Percentiles rank a stretch among this genome's conserved stretches.
Conservation (phyloP, 2,888 invertebrate genomes). For the Digitonthophagus gazella region DNA sequence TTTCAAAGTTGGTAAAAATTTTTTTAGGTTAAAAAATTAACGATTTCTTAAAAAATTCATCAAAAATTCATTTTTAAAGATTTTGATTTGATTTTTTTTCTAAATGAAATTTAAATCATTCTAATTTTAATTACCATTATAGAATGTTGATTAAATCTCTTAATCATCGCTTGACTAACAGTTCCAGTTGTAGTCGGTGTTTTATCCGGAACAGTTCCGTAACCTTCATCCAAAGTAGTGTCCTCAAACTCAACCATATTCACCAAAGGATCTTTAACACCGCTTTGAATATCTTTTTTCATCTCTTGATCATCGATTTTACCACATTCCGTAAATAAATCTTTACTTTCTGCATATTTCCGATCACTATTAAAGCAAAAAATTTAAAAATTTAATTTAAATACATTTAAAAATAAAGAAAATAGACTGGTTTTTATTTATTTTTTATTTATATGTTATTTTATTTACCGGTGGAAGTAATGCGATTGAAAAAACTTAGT, state of each 20-base stretch:
- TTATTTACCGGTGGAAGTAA: constrained; percentile 82
- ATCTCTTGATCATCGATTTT: constrained; percentile 88
- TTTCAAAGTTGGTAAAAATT: too few relatives aligned
- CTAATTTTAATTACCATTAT: constrained; percentile 96
- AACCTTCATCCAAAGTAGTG: constrained; percentile 64
- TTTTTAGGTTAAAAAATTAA: too few relatives aligned
- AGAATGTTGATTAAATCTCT: constrained; percentile 96
- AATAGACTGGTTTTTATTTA: neutral
- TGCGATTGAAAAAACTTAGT: constrained; percentile 99
- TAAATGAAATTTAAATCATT: too few relatives aligned
- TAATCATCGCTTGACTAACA: constrained; percentile 89
- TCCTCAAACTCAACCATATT: constrained; percentile 83
- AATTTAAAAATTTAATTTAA: neutral
- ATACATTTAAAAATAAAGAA: constrained; percentile 3
- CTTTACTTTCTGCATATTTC: constrained; percentile 85
- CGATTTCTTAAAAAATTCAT: too few relatives aligned
- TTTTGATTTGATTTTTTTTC: too few relatives aligned
- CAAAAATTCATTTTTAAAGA: too few relatives aligned
- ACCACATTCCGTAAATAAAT: constrained; percentile 96
- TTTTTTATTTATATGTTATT: neutral
- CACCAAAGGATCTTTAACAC: constrained; percentile 77
- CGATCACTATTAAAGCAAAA: constrained; percentile 62
- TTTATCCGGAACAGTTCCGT: constrained; percentile 56
- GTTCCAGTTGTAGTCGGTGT: constrained; percentile 55
- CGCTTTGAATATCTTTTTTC: constrained; percentile 72